phyloP scores from a whole-genome alignment of 2,113 vertebrate species.

The Hiodon tergisus region DNA sequence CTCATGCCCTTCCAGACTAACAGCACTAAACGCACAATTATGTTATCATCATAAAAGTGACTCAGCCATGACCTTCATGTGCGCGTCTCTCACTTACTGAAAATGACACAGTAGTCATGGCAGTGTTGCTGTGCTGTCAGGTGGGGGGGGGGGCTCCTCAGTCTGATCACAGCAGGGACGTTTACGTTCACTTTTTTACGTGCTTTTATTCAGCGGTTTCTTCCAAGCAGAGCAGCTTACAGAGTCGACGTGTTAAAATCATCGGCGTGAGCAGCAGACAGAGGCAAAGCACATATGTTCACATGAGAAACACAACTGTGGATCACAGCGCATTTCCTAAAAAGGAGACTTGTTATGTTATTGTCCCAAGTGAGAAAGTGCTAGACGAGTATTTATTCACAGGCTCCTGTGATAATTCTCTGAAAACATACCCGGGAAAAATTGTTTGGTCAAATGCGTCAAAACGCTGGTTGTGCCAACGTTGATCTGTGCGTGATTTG shows the following conservation, averaged over 20 bases:
- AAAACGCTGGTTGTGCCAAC: neutral
- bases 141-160: no score
- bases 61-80: neutral
- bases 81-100: neutral
- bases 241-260: no score
- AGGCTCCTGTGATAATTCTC: neutral
- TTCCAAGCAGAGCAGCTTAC: no score
- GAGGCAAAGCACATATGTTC: no score
- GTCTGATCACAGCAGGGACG: no score
- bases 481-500: neutral
- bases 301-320: neutral
- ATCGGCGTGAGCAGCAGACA: no score
- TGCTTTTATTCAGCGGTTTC: no score
- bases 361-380: neutral
- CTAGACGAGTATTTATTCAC: neutral
- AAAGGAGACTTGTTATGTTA: neutral
- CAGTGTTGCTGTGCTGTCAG: neutral
- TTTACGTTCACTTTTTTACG: no score
- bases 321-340: neutral
- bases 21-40: neutral
- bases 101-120: slow-evolving; percentile 1
- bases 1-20: neutral
- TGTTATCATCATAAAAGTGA: slow-evolving; percentile 5
- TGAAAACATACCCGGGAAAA: neutral
- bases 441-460: neutral